Evolutionary conservation across 2,888 invertebrate genomes (phyloP).

Genomic region (Drosophila aldrichi): DNA sequence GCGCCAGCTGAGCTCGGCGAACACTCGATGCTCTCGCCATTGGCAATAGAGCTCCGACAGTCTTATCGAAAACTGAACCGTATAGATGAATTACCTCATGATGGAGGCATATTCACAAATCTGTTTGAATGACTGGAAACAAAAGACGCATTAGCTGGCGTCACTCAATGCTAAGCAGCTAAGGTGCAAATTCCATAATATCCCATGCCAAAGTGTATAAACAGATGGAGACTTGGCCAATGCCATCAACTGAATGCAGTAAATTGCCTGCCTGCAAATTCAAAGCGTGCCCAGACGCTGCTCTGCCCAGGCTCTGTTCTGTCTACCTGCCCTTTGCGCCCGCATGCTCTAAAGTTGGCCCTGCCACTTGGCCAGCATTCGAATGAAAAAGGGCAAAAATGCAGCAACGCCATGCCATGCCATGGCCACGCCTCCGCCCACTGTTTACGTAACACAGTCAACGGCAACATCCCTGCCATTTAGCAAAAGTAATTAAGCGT

Average conservation of each 20-base stretch:
- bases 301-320: neutral
- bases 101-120: no score
- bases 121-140: no score
- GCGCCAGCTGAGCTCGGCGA: constrained; percentile 11
- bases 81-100: no score
- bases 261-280: constrained; percentile 57
- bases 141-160: neutral
- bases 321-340: constrained; percentile 35
- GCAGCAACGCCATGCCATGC: constrained; percentile 3
- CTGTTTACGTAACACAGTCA: constrained; percentile 56
- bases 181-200: constrained; percentile 2
- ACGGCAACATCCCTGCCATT: constrained; percentile 62
- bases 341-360: constrained; percentile 51
- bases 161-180: neutral
- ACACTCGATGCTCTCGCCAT: constrained; percentile 15
- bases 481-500: constrained; percentile 80
- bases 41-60: neutral
- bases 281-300: constrained; percentile 43
- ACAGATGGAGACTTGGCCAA: constrained; percentile 28
- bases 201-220: constrained; percentile 15
- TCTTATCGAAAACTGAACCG: no score
- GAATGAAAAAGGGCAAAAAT: constrained; percentile 7
- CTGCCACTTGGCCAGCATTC: constrained; percentile 30
- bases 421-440: constrained; percentile 1
- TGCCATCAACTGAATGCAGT: constrained; percentile 47